Conservation (phyloP, 2,888 invertebrate genomes). For the Trachelus tabidus region DNA sequence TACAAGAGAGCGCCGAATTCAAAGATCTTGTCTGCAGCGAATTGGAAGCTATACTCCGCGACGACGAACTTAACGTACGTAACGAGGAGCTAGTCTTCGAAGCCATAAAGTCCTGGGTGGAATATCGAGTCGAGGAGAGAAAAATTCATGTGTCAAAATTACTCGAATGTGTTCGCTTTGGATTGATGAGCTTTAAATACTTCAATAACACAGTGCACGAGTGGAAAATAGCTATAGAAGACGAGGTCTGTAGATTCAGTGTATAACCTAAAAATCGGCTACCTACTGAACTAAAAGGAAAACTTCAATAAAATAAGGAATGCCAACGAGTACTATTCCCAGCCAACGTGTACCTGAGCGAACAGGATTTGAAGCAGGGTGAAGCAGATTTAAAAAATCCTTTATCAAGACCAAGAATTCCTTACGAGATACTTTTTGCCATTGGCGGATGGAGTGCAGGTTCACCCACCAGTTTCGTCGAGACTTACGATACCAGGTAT, state of each 20-base stretch:
- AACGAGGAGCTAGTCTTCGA: constrained; percentile 81
- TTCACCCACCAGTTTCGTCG: constrained; percentile 83
- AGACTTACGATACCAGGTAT: constrained; percentile 81
- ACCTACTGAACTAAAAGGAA: background rate
- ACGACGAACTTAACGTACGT: constrained; percentile 79
- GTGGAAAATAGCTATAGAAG: constrained; percentile 69
- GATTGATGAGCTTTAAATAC: constrained; percentile 72
- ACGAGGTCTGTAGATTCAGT: constrained; percentile 61
- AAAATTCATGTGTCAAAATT: constrained; percentile 71
- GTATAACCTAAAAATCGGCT: background rate
- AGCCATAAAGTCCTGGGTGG: constrained; percentile 79
- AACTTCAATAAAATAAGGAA: constrained; percentile 58
- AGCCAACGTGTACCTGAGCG: constrained; percentile 69
- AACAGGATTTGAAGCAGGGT: constrained; percentile 67
- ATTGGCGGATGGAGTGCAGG: constrained; percentile 89
- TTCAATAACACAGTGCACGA: constrained; percentile 70
- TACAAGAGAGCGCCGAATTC: constrained; percentile 75
- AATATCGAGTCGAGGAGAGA: constrained; percentile 70
- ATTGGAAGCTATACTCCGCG: constrained; percentile 73
- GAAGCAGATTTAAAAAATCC: constrained; percentile 71
- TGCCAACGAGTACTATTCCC: constrained; percentile 70
- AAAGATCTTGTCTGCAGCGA: constrained; percentile 72
- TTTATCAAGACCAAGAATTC: constrained; percentile 78
- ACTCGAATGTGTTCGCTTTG: constrained; percentile 75
- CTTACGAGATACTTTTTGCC: constrained; percentile 82